Conservation (phyloP, 2,888 invertebrate genomes). For the Vannuccia rotundouncinata region DNA sequence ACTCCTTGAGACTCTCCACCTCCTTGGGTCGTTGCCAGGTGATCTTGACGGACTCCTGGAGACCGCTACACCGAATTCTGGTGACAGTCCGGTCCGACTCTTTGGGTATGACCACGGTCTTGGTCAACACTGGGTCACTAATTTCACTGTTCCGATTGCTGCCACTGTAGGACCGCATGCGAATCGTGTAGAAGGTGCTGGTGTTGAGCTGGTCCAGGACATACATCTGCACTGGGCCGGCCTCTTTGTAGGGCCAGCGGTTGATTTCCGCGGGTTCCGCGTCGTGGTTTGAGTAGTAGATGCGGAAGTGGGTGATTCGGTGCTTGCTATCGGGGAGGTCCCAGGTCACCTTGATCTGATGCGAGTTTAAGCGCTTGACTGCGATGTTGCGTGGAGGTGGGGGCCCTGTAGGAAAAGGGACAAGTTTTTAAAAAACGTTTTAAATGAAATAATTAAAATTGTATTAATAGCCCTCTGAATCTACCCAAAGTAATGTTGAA, state of each 20-base stretch:
- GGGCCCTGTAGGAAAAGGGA: not conserved
- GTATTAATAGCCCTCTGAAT: not conserved
- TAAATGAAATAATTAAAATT: not conserved
- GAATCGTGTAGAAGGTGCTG: constrained; percentile 6
- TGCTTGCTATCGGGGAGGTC: constrained; percentile 20
- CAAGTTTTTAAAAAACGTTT: not conserved
- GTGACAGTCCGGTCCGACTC: not conserved
- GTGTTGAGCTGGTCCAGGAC: constrained; percentile 26
- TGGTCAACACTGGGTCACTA: constrained; percentile 7
- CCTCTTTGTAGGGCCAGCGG: constrained; percentile 5
- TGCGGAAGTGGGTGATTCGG: constrained; percentile 8
- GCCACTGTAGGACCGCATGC: constrained; percentile 6
- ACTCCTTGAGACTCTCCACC: not conserved
- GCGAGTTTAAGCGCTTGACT: not conserved
- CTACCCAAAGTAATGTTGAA: no score
- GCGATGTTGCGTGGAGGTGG: constrained; percentile 27
- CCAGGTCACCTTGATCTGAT: constrained; percentile 32
- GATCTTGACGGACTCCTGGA: constrained; percentile 12
- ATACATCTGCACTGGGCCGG: not conserved
- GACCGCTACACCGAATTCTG: not conserved
- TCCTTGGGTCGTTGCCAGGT: constrained; percentile 30
- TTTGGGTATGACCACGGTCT: not conserved
- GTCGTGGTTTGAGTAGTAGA: constrained; percentile 21
- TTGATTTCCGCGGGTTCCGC: not conserved
- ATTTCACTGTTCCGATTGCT: constrained; percentile 4